A percentile compares a stretch with the other conserved stretches of the same genome.
phyloP scores from a whole-genome alignment of 2,797 vertebrate genomes.

The Dryobates pubescens region DNA sequence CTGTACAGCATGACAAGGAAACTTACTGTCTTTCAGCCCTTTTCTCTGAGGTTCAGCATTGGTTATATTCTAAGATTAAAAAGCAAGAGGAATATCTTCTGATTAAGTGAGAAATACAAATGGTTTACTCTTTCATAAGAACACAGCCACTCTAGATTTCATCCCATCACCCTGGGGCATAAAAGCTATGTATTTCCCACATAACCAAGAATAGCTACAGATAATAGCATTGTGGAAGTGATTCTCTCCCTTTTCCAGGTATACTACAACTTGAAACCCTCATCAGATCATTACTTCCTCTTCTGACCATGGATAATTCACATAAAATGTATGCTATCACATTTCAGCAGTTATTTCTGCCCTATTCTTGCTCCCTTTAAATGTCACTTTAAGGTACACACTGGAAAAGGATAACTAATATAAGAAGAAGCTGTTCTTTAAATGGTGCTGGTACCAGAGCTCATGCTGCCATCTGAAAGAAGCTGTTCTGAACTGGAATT shows the following conservation, averaged over 20 bases:
- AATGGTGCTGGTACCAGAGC: not conserved
- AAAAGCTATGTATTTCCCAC: not conserved
- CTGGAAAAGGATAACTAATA: not conserved
- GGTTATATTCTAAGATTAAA: not conserved
- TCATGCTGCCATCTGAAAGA: not conserved
- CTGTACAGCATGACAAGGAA: not conserved
- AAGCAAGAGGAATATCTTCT: not conserved
- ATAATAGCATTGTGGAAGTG: not conserved
- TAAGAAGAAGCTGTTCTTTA: constrained; percentile 1
- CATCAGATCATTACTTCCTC: constrained; percentile 2
- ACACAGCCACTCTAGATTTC: not conserved
- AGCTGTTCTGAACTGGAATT: constrained; percentile 15
- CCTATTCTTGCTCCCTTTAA: not conserved
- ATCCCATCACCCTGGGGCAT: not conserved
- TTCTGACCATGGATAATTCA: not conserved
- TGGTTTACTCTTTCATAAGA: not conserved
- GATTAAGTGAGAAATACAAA: not conserved
- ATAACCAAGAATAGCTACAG: not conserved
- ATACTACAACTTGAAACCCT: not conserved
- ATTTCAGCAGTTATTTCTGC: constrained; percentile 25
- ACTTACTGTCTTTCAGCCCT: not conserved
- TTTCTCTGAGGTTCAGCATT: not conserved
- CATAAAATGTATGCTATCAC: not conserved
- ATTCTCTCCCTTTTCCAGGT: not conserved
- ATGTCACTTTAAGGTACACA: not conserved